Evolutionary conservation across 2,888 invertebrate genomes (phyloP).

Genomic region (Scaptomyza cyrtandrae): DNA sequence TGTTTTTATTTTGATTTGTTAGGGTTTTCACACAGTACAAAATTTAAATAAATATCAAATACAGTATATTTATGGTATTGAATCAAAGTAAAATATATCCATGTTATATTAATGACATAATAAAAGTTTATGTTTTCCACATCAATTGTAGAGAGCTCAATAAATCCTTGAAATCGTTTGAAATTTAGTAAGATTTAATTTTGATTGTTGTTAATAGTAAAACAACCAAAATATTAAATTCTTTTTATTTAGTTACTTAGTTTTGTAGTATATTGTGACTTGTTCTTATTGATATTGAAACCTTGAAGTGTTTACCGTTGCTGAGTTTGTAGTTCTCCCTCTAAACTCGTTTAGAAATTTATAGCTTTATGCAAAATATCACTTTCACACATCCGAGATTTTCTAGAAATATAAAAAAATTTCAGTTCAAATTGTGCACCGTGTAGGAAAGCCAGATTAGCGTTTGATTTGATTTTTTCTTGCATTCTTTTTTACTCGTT

Average conservation of each 20-base stretch:
- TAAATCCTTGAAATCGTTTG: too few species aligned
- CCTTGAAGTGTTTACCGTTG: not conserved
- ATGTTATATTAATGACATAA: not conserved
- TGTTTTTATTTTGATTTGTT: constrained; percentile 21
- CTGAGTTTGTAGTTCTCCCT: not conserved
- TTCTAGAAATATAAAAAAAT: not conserved
- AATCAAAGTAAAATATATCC: not conserved
- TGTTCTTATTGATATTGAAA: not conserved
- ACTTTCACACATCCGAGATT: not conserved
- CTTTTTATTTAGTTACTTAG: too few species aligned
- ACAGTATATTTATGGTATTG: not conserved
- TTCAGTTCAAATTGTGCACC: not conserved
- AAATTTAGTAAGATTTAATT: too few species aligned
- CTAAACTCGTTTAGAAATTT: not conserved
- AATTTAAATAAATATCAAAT: not conserved
- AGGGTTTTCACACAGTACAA: not conserved
- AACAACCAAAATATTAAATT: too few species aligned
- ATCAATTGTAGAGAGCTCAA: too few species aligned
- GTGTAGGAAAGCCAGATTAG: constrained; percentile 7
- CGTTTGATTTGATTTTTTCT: not conserved
- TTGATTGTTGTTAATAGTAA: too few species aligned
- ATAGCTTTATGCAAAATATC: not conserved
- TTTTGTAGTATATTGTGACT: too few species aligned
- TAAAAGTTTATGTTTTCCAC: not conserved
- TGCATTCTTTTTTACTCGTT: not conserved